Evolutionary conservation across 1,140 invertebrate genomes (phyloP), one percentile per base, ranked within the genome.

Genomic region (Zaprionus ornatus): DNA sequence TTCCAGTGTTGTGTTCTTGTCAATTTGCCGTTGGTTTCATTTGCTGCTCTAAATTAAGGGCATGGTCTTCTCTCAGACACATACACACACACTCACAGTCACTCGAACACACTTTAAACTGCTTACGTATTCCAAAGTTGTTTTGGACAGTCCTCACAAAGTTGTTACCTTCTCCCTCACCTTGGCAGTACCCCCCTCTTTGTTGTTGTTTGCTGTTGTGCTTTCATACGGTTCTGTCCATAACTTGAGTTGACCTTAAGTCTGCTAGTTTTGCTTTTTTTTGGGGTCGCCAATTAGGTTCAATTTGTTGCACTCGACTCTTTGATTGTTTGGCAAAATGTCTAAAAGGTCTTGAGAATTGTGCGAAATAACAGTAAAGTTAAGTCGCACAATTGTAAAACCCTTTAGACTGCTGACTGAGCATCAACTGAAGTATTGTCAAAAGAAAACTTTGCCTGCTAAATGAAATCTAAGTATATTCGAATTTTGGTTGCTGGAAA

Each of bases 291-390:
- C 62, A 77, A 79, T 76, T 76, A 67, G 62, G 67, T 76, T 79
- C 62, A 76, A 76, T 72, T 77, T 77, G 75, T 59, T 62, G 35
- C 45, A 67, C 54, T 66, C n/a, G 71, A 76, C 66, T 72, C 72
- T 71, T 67, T 59, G 67, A 79, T 71, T 79, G 61, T 42, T 64
- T 19, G 48, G 19, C 60, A 71, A 27, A 71, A 71, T 71, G 32
- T 52, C 50, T 35, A 19, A 19, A 57, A 12, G 19, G 19, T 50
- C 45, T 50, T 21, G 19, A 50, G 45, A 50, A 50, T 13, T 21
- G 45, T 21, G 9, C 12, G 45, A 19, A 17, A 21, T 48, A 48
- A 19, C 15, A n/a, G 5, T 40, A 15, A 15, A 40, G 15, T n/a
- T n/a, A 5, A 40, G 15, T 5, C 5, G 37, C n/a, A 40, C 1